phyloP scores from a whole-genome alignment of 2,888 invertebrate genomes.

The Lasioglossum oenotherae region DNA sequence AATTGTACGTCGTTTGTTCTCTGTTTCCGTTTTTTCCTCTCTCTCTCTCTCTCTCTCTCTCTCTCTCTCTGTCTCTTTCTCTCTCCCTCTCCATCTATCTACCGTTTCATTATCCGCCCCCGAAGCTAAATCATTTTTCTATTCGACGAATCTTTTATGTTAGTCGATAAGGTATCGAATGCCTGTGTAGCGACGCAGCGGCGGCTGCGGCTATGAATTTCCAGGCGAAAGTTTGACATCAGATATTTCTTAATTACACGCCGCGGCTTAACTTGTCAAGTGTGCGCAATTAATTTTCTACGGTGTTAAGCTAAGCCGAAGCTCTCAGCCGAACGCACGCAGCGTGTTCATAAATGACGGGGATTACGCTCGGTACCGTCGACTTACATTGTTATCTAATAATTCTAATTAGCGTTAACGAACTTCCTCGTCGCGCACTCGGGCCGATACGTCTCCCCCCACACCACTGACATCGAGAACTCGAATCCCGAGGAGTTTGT shows the following conservation, averaged over 20 bases:
- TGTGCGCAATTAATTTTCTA: constrained; percentile 64
- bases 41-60: neutral
- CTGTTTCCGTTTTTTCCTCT: neutral
- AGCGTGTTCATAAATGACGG: constrained; percentile 62
- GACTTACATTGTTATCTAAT: constrained; percentile 68
- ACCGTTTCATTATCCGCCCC: neutral
- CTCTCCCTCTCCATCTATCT: neutral
- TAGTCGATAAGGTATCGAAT: constrained; percentile 36
- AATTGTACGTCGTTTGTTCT: constrained; percentile 19
- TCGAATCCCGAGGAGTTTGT: constrained; percentile 10
- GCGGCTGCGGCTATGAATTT: constrained; percentile 25
- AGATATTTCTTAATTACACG: constrained; percentile 62
- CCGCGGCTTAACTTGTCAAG: constrained; percentile 51
- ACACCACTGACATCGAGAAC: neutral
- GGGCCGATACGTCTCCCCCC: neutral
- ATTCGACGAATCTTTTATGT: constrained; percentile 30
- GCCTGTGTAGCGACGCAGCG: neutral
- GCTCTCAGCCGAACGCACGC: constrained; percentile 66
- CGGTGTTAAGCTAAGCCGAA: constrained; percentile 66
- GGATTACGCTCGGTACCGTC: constrained; percentile 66
- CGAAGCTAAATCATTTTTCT: neutral
- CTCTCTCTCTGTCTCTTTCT: neutral
- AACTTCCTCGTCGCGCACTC: constrained; percentile 37
- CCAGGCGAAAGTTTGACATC: constrained; percentile 45
- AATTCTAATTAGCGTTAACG: constrained; percentile 69